phyloP scores from a whole-genome alignment of 2,113 vertebrate genomes.

The Podarcis muralis region DNA sequence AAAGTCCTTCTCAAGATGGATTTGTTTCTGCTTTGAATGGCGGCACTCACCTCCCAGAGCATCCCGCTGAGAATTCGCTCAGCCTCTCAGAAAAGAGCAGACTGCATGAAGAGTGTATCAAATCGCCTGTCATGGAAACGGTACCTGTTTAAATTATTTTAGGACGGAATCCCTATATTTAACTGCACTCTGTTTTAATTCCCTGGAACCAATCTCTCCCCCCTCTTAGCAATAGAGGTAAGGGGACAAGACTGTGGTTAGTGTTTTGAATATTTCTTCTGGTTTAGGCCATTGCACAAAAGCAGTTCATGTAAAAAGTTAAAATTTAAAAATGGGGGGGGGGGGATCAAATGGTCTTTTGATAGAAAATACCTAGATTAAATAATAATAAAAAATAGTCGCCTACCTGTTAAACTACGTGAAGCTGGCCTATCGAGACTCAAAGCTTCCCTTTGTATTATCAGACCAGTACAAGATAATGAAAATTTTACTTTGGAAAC shows the following conservation, averaged over 20 bases:
- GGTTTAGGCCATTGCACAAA: slow-evolving; percentile 79
- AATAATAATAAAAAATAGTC: slow-evolving; percentile 53
- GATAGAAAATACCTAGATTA: slow-evolving; percentile 73
- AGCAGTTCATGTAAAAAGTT: slow-evolving; percentile 72
- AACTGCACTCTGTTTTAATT: slow-evolving; percentile 67
- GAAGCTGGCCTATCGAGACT: slow-evolving; percentile 73
- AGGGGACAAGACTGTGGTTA: slow-evolving; percentile 67
- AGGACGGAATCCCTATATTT: slow-evolving; percentile 60
- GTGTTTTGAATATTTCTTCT: slow-evolving; percentile 67
- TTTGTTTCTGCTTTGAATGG: slow-evolving; percentile 84
- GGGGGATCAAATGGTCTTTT: slow-evolving; percentile 69
- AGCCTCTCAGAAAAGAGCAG: slow-evolving; percentile 86
- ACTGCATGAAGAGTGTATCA: slow-evolving; percentile 89
- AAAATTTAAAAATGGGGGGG: slow-evolving; percentile 49
- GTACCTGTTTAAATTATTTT: slow-evolving; percentile 84
- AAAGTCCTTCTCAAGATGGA: slow-evolving; percentile 86
- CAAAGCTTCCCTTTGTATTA: slow-evolving; percentile 78
- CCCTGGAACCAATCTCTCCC: slow-evolving; percentile 68
- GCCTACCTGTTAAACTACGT: slow-evolving; percentile 72
- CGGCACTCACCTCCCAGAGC: slow-evolving; percentile 79
- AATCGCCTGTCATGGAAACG: slow-evolving; percentile 88
- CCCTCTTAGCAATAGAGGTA: slow-evolving; percentile 41
- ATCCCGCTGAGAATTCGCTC: slow-evolving; percentile 81
- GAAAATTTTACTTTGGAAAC: slow-evolving; percentile 86
- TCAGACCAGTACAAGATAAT: slow-evolving; percentile 89